phyloP scores from a whole-genome alignment of 37 sponge, comb jelly and placozoan genomes.

The Hexactinellida sp. region DNA sequence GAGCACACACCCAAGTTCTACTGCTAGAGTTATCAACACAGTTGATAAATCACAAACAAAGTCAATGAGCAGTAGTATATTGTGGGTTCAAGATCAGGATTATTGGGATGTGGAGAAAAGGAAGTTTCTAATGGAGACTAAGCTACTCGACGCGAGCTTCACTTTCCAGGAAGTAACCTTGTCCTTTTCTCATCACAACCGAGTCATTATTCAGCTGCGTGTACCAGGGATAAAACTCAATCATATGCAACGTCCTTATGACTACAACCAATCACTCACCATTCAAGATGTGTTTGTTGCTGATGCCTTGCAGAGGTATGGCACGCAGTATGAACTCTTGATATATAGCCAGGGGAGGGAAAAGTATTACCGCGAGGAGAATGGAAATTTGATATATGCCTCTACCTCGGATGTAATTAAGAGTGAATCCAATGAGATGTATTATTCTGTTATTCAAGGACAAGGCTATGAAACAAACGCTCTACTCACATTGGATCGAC shows the following conservation, averaged over 20 bases:
- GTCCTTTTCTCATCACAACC: neutral
- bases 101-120: neutral
- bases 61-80: neutral
- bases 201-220: neutral
- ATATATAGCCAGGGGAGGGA: neutral
- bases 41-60: neutral
- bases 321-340: constrained; percentile 64
- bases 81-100: neutral
- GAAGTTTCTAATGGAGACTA: neutral
- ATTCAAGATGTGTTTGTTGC: constrained; percentile 61
- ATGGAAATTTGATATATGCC: neutral
- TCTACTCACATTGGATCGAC: neutral
- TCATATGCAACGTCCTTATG: constrained; percentile 12
- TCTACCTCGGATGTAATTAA: neutral
- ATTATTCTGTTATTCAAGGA: neutral
- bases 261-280: neutral
- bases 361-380: neutral
- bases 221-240: neutral
- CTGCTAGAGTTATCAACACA: neutral
- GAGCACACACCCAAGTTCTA: neutral
- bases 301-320: constrained; percentile 61
- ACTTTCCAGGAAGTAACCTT: neutral
- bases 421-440: neutral
- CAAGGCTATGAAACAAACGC: neutral
- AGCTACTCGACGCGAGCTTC: constrained; percentile 12